Conservation (phyloP, 2,888 invertebrate species). For the Oasisia sp. region DNA sequence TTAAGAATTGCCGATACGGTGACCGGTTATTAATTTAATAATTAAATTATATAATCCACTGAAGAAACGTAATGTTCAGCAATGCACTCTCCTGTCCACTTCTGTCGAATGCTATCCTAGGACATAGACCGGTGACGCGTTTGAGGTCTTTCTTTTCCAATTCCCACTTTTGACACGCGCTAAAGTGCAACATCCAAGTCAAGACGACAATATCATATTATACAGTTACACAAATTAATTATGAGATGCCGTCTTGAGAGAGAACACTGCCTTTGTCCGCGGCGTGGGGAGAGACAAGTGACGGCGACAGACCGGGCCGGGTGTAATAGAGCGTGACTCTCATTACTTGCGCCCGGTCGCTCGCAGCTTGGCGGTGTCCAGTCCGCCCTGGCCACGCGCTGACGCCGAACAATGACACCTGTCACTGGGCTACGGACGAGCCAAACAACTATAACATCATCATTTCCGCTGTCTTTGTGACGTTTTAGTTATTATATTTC, state of each 20-base stretch:
- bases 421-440: background rate
- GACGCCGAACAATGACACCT: background rate
- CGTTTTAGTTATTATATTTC: background rate
- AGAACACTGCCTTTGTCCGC: background rate
- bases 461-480: background rate
- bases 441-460: background rate
- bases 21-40: too few species aligned
- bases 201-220: background rate
- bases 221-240: background rate
- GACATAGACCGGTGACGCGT: too few species aligned
- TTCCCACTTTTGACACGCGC: too few species aligned
- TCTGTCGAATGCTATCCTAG: too few species aligned
- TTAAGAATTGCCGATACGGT: too few species aligned
- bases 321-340: background rate
- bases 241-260: background rate
- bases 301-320: background rate
- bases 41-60: too few species aligned
- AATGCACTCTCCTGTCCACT: too few species aligned
- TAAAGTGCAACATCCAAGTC: too few species aligned
- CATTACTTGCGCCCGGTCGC: background rate
- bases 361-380: background rate
- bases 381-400: background rate
- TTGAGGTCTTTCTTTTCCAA: too few species aligned
- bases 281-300: background rate
- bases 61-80: too few species aligned